Percentiles rank a stretch among this genome's conserved stretches.
phyloP scores from a whole-genome alignment of 2,888 invertebrate genomes.

The Caenorhabditis doughertyi region DNA sequence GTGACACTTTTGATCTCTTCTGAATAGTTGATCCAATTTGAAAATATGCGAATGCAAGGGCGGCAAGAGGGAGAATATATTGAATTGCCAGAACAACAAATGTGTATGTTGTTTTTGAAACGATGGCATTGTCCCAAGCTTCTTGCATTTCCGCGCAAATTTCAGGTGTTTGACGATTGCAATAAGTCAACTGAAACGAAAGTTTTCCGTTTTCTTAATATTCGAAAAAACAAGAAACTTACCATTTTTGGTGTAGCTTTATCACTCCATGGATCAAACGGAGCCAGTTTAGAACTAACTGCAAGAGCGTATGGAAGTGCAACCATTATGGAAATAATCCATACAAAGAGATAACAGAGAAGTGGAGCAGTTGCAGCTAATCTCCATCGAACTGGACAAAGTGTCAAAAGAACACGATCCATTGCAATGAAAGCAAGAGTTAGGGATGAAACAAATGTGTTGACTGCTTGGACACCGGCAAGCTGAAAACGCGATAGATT shows the following conservation, averaged over 20 bases:
- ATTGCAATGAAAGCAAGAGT: constrained; percentile 81
- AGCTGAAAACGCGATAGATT: constrained; percentile 67
- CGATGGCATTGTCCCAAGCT: constrained; percentile 75
- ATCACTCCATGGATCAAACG: constrained; percentile 78
- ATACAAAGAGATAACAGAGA: constrained; percentile 78
- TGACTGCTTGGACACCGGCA: constrained; percentile 81
- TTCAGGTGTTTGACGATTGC: constrained; percentile 55
- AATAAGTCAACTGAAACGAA: constrained; percentile 49
- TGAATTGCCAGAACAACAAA: constrained; percentile 76
- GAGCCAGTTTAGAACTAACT: constrained; percentile 75
- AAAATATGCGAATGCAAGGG: constrained; percentile 78
- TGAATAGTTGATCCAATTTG: constrained; percentile 82
- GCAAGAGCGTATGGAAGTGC: constrained; percentile 81
- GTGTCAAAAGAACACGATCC: constrained; percentile 81
- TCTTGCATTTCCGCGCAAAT: constrained; percentile 68
- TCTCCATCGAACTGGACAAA: constrained; percentile 81
- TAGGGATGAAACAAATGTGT: constrained; percentile 82
- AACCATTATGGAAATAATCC: constrained; percentile 80
- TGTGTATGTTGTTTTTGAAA: constrained; percentile 77
- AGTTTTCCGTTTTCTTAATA: not conserved
- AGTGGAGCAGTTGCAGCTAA: constrained; percentile 80
- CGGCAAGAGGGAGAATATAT: constrained; percentile 77
- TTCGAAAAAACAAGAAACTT: not conserved
- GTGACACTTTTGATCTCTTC: constrained; percentile 68
- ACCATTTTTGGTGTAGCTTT: constrained; percentile 66